Evolutionary conservation across 2,888 invertebrate species (phyloP).

Genomic region (Tinea trinotella): DNA sequence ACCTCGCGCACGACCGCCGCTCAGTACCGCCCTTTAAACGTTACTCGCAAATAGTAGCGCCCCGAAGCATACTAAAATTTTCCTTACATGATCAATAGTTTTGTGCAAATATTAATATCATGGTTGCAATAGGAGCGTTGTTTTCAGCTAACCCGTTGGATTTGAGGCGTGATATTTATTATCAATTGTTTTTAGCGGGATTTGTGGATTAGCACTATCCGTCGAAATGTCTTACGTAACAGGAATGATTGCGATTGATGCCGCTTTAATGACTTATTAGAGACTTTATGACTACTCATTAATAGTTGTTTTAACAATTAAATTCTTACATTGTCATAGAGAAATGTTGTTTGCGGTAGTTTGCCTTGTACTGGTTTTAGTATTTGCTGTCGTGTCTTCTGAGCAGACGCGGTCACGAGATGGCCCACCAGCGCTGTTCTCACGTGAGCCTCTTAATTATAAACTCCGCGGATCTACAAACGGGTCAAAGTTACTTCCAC

Average conservation of each 20-base stretch:
- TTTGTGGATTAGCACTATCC: no score
- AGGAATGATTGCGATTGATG: neutral
- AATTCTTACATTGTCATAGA: neutral
- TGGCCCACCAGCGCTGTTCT: constrained; percentile 36
- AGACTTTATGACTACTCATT: neutral
- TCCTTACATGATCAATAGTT: neutral
- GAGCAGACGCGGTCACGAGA: constrained; percentile 55
- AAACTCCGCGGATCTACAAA: constrained; percentile 39
- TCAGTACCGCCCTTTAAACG: constrained; percentile 41
- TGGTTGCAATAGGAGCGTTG: no score
- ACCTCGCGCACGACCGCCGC: constrained; percentile 53
- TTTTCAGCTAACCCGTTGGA: no score
- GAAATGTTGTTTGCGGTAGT: constrained; percentile 27
- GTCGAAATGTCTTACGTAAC: neutral
- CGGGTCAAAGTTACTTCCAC: constrained; percentile 33
- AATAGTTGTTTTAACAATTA: neutral
- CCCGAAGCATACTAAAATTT: constrained; percentile 11
- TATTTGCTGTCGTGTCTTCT: constrained; percentile 52
- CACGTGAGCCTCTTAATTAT: constrained; percentile 60
- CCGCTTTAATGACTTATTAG: neutral
- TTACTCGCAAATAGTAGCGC: constrained; percentile 17
- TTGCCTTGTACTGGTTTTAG: constrained; percentile 57
- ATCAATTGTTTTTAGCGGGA: no score
- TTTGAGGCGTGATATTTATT: no score
- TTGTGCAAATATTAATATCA: neutral